Evolutionary conservation across 1,140 invertebrate genomes (phyloP), one percentile per base, ranked within the genome.

Genomic region (Macrobrachium nipponense): DNA sequence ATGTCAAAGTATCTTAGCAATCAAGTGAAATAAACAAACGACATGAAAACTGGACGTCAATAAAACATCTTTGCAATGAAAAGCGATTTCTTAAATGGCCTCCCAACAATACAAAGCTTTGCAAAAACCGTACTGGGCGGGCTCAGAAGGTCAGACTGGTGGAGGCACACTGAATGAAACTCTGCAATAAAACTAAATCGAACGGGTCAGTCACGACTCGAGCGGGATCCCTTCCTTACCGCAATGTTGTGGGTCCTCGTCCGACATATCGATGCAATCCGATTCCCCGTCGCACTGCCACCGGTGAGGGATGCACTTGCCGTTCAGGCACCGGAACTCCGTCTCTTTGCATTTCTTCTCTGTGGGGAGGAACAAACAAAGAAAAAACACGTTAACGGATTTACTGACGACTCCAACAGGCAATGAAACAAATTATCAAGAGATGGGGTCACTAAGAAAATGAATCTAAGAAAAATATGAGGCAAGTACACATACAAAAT

Each of bases 251-350:
- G 80, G 80, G 62, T 81, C 64, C 93, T 96, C 95, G 90, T 97
- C 95, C 5, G 94, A 94, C 23, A 93, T 93, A 90, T 95, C 95
- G 0, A 93, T 92, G 89, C 95, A 95, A 89, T 95, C 95, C 72
- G 92, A 90, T 82, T 96, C 94, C 62, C 94, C 94, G 89, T 96
- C 95, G 90, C 94, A 95, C 6, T 91, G 89, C 94, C 94, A 95
- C 4, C 93, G 89, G 72, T 88, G 59, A 10, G 92, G 91, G 70
- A 94, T 92, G 89, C 93, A 94, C 73, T 90, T 89, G 17, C 92
- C 92, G 89, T 93, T 93, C 51, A 89, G 90, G 89, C 93, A 93
- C 66, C 90, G 90, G 14, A 76, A 58, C 17, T 76, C 73, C 1
- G 27, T 51, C 36, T 51, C 20, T 18, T 76, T n/a, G 73, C 73